These are phyloP conservation scores for Aeoliscus strigatus DNA, from an alignment of 2,797 vertebrate genomes.

Conservation along the genomic window DNA sequence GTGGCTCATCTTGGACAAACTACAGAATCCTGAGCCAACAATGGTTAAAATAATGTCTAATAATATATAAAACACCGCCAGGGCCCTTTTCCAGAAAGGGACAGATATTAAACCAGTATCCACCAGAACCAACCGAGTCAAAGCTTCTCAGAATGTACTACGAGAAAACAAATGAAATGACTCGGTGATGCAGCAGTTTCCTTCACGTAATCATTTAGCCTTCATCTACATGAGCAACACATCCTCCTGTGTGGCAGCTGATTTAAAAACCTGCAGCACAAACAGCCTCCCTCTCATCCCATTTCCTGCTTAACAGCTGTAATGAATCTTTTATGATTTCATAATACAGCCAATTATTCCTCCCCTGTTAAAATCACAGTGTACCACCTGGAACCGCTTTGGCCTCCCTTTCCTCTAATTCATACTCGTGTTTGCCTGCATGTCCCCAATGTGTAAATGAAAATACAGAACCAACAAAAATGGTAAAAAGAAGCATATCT, in stretches of 20 bases:
- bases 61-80: no score
- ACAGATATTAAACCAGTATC: no score
- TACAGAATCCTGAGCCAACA: no score
- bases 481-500: slow-evolving; percentile 14
- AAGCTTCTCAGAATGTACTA: no score
- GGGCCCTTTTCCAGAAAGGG: no score
- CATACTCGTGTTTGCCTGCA: slow-evolving; percentile 53
- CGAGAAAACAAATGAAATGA: no score
- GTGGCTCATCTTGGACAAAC: no score
- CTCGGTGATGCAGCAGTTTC: no score
- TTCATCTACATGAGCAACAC: slow-evolving; percentile 15
- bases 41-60: no score
- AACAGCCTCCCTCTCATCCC: slow-evolving; percentile 54
- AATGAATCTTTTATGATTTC: slow-evolving; percentile 74
- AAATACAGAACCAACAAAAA: slow-evolving; percentile 33
- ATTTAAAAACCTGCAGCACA: slow-evolving; percentile 54
- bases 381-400: slow-evolving; percentile 70
- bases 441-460: slow-evolving; percentile 54
- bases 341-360: slow-evolving; percentile 70
- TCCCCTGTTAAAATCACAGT: slow-evolving; percentile 61
- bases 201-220: slow-evolving; percentile 29
- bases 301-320: slow-evolving; percentile 58
- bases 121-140: no score
- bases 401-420: slow-evolving; percentile 56
- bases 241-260: slow-evolving; percentile 18